Percentiles rank a stretch among this genome's conserved stretches.
These are phyloP conservation scores for Sebastiscus tertius DNA, from an alignment of 2,797 vertebrate genomes.

Conservation along the genomic window DNA sequence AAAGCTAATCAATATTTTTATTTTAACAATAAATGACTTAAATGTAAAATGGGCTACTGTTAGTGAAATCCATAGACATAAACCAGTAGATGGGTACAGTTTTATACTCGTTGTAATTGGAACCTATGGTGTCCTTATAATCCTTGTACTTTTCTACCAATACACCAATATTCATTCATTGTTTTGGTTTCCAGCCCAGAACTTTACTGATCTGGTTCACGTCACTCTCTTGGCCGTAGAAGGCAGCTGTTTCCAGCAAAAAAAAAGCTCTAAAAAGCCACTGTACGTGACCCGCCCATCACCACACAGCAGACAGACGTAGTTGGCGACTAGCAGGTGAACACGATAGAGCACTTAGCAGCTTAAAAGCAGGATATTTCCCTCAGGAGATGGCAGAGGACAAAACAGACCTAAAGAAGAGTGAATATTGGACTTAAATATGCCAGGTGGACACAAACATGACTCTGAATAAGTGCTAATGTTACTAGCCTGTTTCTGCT, in stretches of 20 bases:
- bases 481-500: neutral
- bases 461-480: neutral
- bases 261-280: neutral
- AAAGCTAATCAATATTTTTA: neutral
- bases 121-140: too few species aligned
- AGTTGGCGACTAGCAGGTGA: neutral
- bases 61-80: neutral
- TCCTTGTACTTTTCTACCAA: too few species aligned
- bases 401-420: neutral
- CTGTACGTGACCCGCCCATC: neutral
- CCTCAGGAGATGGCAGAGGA: neutral
- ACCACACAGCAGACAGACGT: neutral
- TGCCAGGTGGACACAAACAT: neutral
- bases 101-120: too few species aligned
- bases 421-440: neutral
- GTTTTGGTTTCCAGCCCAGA: neutral
- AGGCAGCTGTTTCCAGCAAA: neutral
- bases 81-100: too few species aligned
- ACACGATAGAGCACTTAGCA: neutral
- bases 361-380: neutral
- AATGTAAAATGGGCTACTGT: neutral
- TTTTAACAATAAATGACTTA: neutral
- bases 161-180: neutral
- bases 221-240: neutral
- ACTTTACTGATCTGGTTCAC: neutral